Conservation (phyloP, 2,113 vertebrate genomes). For the Pitta sordida region DNA sequence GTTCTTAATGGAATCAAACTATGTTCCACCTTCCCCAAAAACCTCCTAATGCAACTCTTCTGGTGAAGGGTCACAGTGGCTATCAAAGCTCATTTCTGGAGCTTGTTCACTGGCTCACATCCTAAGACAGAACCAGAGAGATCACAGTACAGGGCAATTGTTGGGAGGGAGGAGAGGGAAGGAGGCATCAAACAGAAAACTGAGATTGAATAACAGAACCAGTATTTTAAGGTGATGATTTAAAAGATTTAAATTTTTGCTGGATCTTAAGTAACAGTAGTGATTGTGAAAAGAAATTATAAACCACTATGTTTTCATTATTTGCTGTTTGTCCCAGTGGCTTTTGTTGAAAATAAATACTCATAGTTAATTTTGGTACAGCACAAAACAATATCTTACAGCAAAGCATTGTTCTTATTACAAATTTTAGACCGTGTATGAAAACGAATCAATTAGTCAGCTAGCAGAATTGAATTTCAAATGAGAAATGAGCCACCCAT, state of each 20-base stretch:
- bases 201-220: not conserved
- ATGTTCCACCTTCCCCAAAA: not conserved
- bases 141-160: not conserved
- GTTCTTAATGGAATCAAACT: not conserved
- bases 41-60: not conserved
- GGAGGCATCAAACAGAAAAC: not conserved
- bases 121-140: not conserved
- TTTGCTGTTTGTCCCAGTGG: not conserved
- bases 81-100: not conserved
- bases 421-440: slow-evolving; percentile 15
- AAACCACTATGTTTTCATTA: not conserved
- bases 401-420: slow-evolving; percentile 10
- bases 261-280: not conserved
- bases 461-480: slow-evolving; percentile 29
- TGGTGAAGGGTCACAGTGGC: not conserved
- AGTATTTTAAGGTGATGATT: not conserved
- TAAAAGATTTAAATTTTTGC: not conserved
- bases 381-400: not conserved
- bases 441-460: slow-evolving; percentile 34
- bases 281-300: not conserved
- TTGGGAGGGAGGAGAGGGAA: not conserved
- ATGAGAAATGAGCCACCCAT: not conserved
- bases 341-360: slow-evolving; percentile 24
- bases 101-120: not conserved
- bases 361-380: not conserved